A percentile compares a stretch with the other conserved stretches of the same genome.
phyloP scores from a whole-genome alignment of 1,140 invertebrate genomes.

The Pseudomyrmex cubaensis region DNA sequence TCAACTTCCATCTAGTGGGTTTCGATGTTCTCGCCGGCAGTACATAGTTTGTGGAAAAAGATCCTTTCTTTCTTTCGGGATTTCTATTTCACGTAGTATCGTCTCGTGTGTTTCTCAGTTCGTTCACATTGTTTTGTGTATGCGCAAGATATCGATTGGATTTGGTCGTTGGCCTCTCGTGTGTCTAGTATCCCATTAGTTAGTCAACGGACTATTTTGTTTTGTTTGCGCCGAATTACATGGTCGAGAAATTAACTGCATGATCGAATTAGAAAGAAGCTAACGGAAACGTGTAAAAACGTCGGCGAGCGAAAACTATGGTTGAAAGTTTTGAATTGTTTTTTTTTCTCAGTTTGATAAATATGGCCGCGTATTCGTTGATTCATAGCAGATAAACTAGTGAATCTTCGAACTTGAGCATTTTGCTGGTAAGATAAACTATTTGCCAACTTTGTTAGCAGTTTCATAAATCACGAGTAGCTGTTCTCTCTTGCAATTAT shows the following conservation, averaged over 20 bases:
- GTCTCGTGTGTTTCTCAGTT: neutral
- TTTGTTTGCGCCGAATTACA: too few species aligned
- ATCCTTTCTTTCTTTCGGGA: neutral
- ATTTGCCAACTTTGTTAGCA: neutral
- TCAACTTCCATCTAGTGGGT: neutral
- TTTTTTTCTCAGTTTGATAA: neutral
- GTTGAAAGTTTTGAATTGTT: neutral
- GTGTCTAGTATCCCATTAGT: constrained; percentile 20
- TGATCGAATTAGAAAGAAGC: neutral
- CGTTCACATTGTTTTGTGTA: neutral
- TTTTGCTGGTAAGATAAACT: neutral
- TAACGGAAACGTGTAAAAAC: neutral
- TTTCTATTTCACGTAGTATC: neutral
- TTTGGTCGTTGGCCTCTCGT: constrained; percentile 32
- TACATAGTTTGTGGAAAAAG: constrained; percentile 6
- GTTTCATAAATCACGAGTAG: neutral
- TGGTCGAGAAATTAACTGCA: neutral
- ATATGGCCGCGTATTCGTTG: neutral
- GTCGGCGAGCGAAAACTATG: too few species aligned
- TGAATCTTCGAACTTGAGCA: neutral
- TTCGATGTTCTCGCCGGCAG: neutral
- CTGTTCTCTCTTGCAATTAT: neutral
- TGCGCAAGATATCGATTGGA: constrained; percentile 35
- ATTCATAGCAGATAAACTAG: neutral
- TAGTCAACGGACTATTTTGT: too few species aligned